Evolutionary conservation across 2,797 vertebrate genomes (phyloP), one percentile per base, ranked within the genome.

Genomic region (Melanotaenia parkinsoni): DNA sequence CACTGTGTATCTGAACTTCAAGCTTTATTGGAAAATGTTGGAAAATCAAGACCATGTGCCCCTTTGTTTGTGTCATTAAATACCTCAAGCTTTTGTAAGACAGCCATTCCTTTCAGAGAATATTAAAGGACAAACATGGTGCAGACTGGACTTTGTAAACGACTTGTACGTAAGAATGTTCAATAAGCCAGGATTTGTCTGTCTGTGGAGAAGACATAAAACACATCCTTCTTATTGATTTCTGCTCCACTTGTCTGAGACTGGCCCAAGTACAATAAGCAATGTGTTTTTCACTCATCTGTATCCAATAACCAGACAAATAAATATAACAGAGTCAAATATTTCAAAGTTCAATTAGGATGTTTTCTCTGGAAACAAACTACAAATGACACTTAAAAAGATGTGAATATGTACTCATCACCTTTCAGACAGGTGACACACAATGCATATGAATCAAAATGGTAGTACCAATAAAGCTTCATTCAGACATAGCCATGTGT

Each of bases 181-280:
- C 67, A 88, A 74, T 79, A 78, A 72, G 54, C 10, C 37, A 9
- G 64, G 76, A 76, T 72, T 73, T 73, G 40, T 26, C 54, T 16
- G 11, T 64, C 67, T 24, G 58, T 72, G 50, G 33, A 58, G 40
- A 74, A 9, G 20, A 53, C 64, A 69, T 50, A 67, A 84, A 81
- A 85, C 33, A 72, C 40, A 63, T 63, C 72, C 66, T 54, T 65
- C 18, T 5, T 74, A 89, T 86, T 84, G 86, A 88, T 88, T 88
- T 77, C 16, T 70, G 26, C 37, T 70, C 11, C 12, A 67, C 45
- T 68, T 64, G 63, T 70, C 61, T 67, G 59, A 80, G 65, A 51
- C 43, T 12, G 69, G 74, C 43, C 58, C 45, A 67, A 74, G 72
- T 32, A 77, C 63, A 79, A 74, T 58, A 69, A 77, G 28, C 61